A percentile compares a stretch with the other conserved stretches of the same genome.
Conservation (phyloP, 64 coral and sea anemone species). For the Porites australiensis region DNA sequence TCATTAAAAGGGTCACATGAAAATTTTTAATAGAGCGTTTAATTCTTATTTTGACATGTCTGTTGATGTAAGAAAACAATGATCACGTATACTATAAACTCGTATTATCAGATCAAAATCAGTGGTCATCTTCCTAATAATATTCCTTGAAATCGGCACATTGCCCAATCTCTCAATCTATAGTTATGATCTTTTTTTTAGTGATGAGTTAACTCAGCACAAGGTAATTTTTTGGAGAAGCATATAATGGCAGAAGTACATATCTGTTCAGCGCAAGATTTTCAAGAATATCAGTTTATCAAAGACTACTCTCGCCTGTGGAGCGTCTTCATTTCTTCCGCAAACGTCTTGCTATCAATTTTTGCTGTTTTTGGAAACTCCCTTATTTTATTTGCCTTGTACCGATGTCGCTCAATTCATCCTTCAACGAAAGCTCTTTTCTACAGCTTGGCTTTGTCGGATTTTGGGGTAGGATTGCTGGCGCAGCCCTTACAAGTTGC, state of each 20-base stretch:
- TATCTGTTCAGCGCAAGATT: slow-evolving; percentile 17
- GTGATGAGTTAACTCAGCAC: too few relatives aligned
- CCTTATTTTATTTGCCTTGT: background rate
- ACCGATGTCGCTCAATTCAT: slow-evolving; percentile 19
- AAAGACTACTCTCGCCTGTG: background rate
- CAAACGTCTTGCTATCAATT: background rate
- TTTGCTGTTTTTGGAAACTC: slow-evolving; percentile 17
- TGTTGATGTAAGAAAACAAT: slow-evolving; percentile 25
- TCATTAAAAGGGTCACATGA: background rate
- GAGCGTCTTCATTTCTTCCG: background rate
- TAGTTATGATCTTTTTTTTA: too few relatives aligned
- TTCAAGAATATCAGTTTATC: slow-evolving; percentile 22
- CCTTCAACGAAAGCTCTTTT: slow-evolving; percentile 10
- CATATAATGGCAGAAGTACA: background rate
- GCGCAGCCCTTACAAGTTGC: slow-evolving; percentile 32
- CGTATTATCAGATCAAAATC: too few relatives aligned
- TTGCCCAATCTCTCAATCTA: too few relatives aligned
- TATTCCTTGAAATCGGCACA: background rate
- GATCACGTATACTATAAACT: too few relatives aligned
- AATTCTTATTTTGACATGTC: background rate
- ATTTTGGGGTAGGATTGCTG: slow-evolving; percentile 19
- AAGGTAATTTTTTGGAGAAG: too few relatives aligned
- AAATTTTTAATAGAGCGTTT: background rate
- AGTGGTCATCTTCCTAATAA: background rate
- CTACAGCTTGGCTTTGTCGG: slow-evolving; percentile 7